Conservation (phyloP, 2,113 vertebrate genomes). For the Plecturocebus donacophilus region DNA sequence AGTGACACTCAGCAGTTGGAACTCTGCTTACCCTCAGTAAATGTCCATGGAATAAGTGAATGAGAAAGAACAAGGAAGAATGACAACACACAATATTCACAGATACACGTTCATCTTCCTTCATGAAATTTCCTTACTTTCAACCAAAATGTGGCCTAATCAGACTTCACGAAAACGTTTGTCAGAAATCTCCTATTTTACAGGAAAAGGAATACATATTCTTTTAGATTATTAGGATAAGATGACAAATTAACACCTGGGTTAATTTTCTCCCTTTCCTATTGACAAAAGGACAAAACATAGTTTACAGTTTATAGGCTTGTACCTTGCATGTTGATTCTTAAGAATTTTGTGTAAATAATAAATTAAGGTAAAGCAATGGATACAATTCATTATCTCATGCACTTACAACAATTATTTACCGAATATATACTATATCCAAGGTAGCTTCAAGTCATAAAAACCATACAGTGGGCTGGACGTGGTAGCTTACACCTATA, state of each 20-base stretch:
- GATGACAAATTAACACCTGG: neutral
- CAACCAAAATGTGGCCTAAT: neutral
- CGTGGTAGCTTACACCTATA: no score
- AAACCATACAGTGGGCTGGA: neutral
- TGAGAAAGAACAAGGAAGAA: neutral
- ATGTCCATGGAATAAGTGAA: neutral
- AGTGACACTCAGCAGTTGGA: neutral
- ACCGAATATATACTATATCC: neutral
- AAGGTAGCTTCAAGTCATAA: neutral
- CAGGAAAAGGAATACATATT: neutral
- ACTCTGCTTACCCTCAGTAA: neutral
- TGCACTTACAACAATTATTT: neutral
- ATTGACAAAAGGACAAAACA: neutral
- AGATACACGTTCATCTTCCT: neutral
- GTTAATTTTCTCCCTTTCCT: neutral
- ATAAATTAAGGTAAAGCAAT: neutral
- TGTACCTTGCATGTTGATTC: neutral
- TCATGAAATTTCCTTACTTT: neutral
- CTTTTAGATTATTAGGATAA: neutral
- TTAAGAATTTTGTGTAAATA: neutral
- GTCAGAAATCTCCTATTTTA: neutral
- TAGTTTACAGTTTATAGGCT: neutral
- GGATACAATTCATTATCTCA: neutral
- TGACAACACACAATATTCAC: neutral
- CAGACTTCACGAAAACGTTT: neutral